These are phyloP conservation scores for Drepanosiphum platanoidis DNA, from an alignment of 2,888 invertebrate species.

Conservation along the genomic window DNA sequence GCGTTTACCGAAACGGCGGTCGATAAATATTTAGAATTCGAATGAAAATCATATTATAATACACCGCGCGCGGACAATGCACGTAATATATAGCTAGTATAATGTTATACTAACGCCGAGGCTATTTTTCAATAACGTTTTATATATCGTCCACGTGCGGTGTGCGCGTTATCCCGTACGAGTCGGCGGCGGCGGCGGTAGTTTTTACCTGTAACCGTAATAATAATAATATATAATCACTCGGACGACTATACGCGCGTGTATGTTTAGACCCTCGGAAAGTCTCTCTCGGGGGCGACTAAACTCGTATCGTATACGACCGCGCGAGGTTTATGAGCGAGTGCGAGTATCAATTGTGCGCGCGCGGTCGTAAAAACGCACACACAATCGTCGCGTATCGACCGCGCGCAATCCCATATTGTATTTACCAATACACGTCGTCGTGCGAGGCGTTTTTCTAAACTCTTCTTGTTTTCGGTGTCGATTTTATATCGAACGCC, in stretches of 20 bases:
- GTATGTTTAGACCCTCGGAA: conserved; percentile 23
- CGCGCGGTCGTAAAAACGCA: background rate
- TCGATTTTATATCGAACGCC: too few relatives aligned
- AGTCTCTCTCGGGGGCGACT: conserved; percentile 54
- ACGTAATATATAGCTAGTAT: too few relatives aligned
- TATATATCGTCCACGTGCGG: conserved; percentile 15
- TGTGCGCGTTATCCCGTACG: background rate
- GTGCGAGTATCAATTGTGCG: background rate
- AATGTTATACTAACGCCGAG: background rate
- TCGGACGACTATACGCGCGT: background rate
- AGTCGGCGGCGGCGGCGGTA: too few relatives aligned
- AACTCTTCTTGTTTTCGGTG: too few relatives aligned
- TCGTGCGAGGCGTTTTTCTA: too few relatives aligned
- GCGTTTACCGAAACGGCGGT: too few relatives aligned
- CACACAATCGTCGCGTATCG: background rate
- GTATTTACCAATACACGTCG: background rate
- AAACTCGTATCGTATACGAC: background rate
- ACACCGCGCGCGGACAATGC: too few relatives aligned
- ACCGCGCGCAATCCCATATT: background rate
- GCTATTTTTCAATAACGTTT: conserved; percentile 46
- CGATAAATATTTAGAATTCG: too few relatives aligned
- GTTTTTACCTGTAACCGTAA: background rate
- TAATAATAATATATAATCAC: background rate
- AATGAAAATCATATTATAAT: too few relatives aligned
- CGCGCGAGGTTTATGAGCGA: background rate